Percentiles rank a stretch among this genome's conserved stretches.
phyloP scores from a whole-genome alignment of 1,140 invertebrate genomes.

The Physella acuta region DNA sequence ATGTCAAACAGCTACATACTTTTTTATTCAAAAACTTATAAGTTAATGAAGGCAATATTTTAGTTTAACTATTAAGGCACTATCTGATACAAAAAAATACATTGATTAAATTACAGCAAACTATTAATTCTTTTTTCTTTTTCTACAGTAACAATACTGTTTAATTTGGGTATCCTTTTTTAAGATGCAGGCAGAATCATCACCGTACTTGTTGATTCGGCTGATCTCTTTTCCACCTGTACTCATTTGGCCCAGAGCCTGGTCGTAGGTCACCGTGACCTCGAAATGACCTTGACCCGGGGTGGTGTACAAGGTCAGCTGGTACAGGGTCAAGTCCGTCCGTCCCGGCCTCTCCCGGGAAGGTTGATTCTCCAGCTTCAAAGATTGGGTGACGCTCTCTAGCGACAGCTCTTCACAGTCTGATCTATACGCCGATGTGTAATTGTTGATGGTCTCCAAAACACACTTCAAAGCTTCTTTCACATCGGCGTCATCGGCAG shows the following conservation, averaged over 20 bases:
- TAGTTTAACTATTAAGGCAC: too few relatives aligned
- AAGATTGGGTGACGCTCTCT: constrained; percentile 19
- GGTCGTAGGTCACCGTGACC: constrained; percentile 75
- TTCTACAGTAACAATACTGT: constrained; percentile 23
- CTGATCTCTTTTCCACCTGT: background rate
- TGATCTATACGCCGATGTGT: constrained; percentile 13
- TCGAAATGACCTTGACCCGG: too few relatives aligned
- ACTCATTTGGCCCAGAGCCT: constrained; percentile 48
- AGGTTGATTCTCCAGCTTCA: constrained; percentile 68
- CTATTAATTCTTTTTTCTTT: too few relatives aligned
- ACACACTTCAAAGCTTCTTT: constrained; percentile 24
- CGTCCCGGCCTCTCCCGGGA: constrained; percentile 68
- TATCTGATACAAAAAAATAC: too few relatives aligned
- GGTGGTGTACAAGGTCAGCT: constrained; percentile 69
- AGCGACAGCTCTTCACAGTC: constrained; percentile 23
- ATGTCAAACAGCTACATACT: too few relatives aligned
- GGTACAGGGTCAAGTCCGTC: constrained; percentile 33
- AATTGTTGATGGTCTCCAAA: constrained; percentile 25
- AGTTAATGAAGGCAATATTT: too few relatives aligned
- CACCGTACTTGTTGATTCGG: constrained; percentile 10
- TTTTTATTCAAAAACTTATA: too few relatives aligned
- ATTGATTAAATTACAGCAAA: too few relatives aligned
- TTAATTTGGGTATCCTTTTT: background rate
- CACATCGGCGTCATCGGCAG: constrained; percentile 20
- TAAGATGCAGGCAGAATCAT: background rate